Evolutionary conservation across 1,140 invertebrate genomes (phyloP), one percentile per base, ranked within the genome.

Genomic region (Brachionus manjavacas): DNA sequence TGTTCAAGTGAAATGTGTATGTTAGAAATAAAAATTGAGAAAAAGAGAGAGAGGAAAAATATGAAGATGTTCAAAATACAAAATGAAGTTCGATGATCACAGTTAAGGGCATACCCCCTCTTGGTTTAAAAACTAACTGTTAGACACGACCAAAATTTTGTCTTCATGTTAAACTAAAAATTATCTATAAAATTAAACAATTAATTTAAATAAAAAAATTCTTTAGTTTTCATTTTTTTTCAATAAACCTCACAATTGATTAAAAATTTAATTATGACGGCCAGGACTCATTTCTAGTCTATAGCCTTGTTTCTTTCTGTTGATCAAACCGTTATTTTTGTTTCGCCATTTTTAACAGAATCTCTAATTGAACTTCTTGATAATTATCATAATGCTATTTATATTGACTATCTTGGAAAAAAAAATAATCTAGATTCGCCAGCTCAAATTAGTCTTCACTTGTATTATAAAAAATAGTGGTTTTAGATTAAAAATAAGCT

Each of bases 51-150:
- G 31, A 20, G 25, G 31, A 68, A 68, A 68, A 68, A 68, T 68
- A 68, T 31, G 16, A 72, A 72, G 39, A 72, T 39, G 39, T 43
- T 39, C 0, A 39, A 72, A 72, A 72, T 35, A 39, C 12, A 72
- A 72, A 41, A 72, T 72, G 68, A 41, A 72, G 68, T 72, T 72
- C 31, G 68, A 16, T 16, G 68, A 39, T 39, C 68, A 7, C 28
- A 72, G 68, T 72, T 72, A 72, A 72, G 66, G 52, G 20, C 52
- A 60, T 60, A 60, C 52, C 52, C 52, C 52, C 52, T 52, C n/a
- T 23, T 20, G 25, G 25, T 23, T 60, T 60, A 25, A 9, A 60
- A 60, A 60, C 6, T 20, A 7, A 16, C 16, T 60, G 2, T 60
- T 60, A 20, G 52, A 60, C 8, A 60, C 9, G 52, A 60, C 52